These are phyloP conservation scores for Cremastobaeus sp. DNA, from an alignment of 2,888 invertebrate genomes.

Conservation along the genomic window DNA sequence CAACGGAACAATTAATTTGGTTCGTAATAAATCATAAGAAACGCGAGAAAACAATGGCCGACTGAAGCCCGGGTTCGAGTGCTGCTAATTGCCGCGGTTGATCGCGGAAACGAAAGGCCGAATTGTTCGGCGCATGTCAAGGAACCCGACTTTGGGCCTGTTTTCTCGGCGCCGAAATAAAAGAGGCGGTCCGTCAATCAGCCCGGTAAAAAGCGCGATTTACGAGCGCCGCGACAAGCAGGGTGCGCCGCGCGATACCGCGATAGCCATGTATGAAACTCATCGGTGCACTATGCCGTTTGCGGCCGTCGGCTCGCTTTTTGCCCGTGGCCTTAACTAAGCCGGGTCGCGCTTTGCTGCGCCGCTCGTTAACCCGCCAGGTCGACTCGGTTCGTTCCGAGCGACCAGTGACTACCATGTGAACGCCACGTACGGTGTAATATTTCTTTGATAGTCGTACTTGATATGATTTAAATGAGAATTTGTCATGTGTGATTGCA, in stretches of 20 bases:
- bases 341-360: slow-evolving; percentile 51
- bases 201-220: slow-evolving; percentile 41
- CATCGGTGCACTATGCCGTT: slow-evolving; percentile 55
- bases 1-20: neutral
- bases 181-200: slow-evolving; percentile 43
- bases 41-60: slow-evolving; percentile 13
- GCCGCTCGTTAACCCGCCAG: slow-evolving; percentile 54
- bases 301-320: slow-evolving; percentile 37
- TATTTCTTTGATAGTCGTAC: slow-evolving; percentile 36
- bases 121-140: neutral
- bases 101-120: slow-evolving; percentile 4
- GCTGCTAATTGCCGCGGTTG: too few species aligned
- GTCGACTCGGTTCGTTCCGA: slow-evolving; percentile 25
- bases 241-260: slow-evolving; percentile 48
- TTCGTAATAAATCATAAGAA: slow-evolving; percentile 18
- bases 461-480: slow-evolving; percentile 50
- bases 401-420: neutral
- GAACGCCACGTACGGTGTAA: slow-evolving; percentile 7
- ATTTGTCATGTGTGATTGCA: slow-evolving; percentile 40
- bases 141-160: too few species aligned
- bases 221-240: slow-evolving; percentile 47
- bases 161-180: slow-evolving; percentile 11
- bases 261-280: slow-evolving; percentile 55
- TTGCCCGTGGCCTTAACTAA: slow-evolving; percentile 48
- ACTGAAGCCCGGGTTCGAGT: too few species aligned